A percentile compares a stretch with the other conserved stretches of the same genome.
These are phyloP conservation scores for Bombus breviceps DNA, from an alignment of 1,140 invertebrate genomes.

Conservation along the genomic window DNA sequence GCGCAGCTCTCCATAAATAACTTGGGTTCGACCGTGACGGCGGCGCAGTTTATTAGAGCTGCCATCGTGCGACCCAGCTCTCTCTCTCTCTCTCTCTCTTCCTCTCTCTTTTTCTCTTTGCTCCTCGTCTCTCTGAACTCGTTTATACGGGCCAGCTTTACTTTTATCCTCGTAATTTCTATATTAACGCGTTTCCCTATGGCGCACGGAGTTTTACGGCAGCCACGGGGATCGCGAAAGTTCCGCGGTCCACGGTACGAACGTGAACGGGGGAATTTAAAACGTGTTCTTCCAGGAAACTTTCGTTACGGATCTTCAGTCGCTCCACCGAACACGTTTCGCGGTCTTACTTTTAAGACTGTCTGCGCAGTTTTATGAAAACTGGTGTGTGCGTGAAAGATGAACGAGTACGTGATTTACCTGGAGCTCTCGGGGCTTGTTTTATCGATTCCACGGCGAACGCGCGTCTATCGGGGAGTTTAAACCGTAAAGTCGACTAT, in stretches of 20 bases:
- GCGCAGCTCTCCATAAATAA: constrained; percentile 33
- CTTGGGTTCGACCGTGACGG: neutral
- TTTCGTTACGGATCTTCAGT: neutral
- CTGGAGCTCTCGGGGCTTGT: neutral
- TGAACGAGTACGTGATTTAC: too few relatives aligned
- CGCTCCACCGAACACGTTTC: neutral
- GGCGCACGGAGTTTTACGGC: neutral
- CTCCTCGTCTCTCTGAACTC: too few relatives aligned
- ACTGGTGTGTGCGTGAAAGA: neutral
- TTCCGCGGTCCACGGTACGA: too few relatives aligned
- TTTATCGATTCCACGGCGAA: neutral
- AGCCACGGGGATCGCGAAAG: neutral
- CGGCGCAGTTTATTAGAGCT: constrained; percentile 20
- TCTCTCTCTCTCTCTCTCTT: too few relatives aligned
- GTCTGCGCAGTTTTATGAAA: neutral
- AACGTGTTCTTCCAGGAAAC: neutral
- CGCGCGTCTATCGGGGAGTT: too few relatives aligned
- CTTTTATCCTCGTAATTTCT: neutral
- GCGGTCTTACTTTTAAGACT: neutral
- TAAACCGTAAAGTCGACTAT: too few relatives aligned
- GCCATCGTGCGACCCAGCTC: neutral
- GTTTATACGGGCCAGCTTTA: too few relatives aligned
- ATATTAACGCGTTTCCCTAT: neutral
- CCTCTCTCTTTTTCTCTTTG: too few relatives aligned
- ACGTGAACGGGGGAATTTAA: neutral